These are phyloP conservation scores for Margaritifera margaritifera DNA, from an alignment of 2,888 invertebrate species.

Conservation along the genomic window DNA sequence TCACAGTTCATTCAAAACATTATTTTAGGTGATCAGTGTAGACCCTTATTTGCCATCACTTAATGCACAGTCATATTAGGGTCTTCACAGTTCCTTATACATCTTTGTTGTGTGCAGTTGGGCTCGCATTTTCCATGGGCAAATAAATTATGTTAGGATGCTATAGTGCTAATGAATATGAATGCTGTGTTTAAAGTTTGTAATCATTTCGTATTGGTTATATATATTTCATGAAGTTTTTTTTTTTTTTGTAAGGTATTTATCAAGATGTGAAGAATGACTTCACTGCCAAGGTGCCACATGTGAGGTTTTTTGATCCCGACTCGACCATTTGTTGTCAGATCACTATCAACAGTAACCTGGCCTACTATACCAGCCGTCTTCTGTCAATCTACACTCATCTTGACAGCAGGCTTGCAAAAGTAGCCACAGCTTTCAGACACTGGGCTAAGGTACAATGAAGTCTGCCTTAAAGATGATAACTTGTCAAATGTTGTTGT, in stretches of 20 bases:
- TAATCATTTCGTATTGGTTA: neutral
- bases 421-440: constrained; percentile 71
- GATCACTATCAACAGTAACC: constrained; percentile 68
- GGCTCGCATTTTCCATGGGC: no score
- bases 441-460: constrained; percentile 73
- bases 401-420: constrained; percentile 74
- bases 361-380: constrained; percentile 75
- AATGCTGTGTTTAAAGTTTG: no score
- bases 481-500: neutral
- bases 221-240: neutral
- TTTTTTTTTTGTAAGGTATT: constrained; percentile 39
- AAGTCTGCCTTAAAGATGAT: neutral
- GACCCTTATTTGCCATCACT: no score
- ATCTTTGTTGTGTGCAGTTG: neutral
- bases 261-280: constrained; percentile 67
- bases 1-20: no score
- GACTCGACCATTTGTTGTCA: constrained; percentile 56
- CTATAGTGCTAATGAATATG: no score
- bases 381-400: constrained; percentile 75
- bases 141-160: no score
- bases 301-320: constrained; percentile 65
- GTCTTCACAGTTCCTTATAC: no score
- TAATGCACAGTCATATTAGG: no score
- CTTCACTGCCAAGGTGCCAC: constrained; percentile 71
- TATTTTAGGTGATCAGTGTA: no score